phyloP scores from a whole-genome alignment of 2,797 vertebrate species.

The Sebastes glaucus region DNA sequence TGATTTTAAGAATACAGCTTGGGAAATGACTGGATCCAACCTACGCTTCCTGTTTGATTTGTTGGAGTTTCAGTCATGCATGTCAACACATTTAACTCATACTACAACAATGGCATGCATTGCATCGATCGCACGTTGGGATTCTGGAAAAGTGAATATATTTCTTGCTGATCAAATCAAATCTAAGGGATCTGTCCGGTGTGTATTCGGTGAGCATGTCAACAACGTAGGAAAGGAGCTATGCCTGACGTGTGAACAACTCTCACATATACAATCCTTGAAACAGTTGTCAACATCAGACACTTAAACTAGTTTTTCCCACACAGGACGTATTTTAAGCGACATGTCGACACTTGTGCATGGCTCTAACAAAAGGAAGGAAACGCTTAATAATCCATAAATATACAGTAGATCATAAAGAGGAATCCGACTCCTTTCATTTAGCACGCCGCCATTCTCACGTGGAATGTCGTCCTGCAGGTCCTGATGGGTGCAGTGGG shows the following conservation, averaged over 20 bases:
- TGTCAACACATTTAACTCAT: background rate
- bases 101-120: background rate
- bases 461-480: background rate
- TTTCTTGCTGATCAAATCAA: background rate
- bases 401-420: background rate
- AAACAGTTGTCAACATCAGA: background rate
- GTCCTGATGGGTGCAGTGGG: slow-evolving; percentile 24
- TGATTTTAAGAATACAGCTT: slow-evolving; percentile 21
- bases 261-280: background rate
- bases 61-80: background rate
- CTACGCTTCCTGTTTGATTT: background rate
- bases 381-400: background rate
- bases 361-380: background rate
- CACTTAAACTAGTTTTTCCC: background rate
- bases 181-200: no score
- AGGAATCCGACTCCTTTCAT: background rate
- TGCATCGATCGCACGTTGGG: background rate
- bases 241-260: background rate
- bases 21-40: background rate
- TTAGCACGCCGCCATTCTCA: background rate
- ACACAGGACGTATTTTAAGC: background rate
- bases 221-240: no score
- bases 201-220: no score
- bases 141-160: background rate
- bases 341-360: background rate